Conservation (phyloP, 2,797 vertebrate species). For the Squalus acanthias region DNA sequence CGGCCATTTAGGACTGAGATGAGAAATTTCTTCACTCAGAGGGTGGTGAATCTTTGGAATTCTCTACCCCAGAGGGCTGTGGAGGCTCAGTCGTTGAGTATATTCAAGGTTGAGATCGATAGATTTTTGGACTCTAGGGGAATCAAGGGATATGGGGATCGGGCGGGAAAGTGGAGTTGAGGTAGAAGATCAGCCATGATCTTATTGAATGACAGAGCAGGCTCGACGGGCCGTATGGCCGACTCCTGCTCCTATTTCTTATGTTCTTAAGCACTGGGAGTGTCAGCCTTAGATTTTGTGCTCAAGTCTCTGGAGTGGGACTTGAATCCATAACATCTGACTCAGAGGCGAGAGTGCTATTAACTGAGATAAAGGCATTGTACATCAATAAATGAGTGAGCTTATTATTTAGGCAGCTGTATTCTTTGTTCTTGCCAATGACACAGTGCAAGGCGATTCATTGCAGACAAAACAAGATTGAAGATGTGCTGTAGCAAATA, state of each 20-base stretch:
- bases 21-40: not conserved
- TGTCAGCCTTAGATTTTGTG: not conserved
- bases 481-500: not conserved
- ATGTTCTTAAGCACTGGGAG: not conserved
- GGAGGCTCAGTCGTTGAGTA: not conserved
- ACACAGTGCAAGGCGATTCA: not conserved
- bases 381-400: not conserved
- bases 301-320: not conserved
- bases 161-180: not conserved
- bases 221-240: not conserved
- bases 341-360: not conserved
- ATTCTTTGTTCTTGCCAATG: not conserved
- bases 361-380: not conserved
- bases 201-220: not conserved
- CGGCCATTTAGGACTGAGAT: not conserved
- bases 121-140: not conserved
- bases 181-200: not conserved
- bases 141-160: not conserved
- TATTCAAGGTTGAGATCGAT: not conserved
- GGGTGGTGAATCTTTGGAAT: not conserved
- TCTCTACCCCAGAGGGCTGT: not conserved
- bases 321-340: not conserved
- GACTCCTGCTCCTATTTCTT: not conserved
- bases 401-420: not conserved
- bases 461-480: not conserved